Conservation (phyloP, 1,140 invertebrate species). For the Lutraria rhynchaena region DNA sequence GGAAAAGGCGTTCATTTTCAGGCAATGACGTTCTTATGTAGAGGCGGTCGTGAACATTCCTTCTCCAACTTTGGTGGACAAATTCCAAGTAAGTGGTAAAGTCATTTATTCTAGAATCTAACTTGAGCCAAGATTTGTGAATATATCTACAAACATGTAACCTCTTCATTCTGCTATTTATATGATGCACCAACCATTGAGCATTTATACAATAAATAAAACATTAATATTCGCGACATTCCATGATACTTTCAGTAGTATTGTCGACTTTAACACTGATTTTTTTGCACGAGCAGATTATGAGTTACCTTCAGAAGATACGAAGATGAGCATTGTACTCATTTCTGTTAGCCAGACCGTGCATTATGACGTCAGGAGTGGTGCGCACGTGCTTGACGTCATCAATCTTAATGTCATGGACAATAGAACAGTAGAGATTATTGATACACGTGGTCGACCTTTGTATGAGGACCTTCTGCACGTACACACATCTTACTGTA, state of each 20-base stretch:
- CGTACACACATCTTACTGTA: constrained; percentile 39
- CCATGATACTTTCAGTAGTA: too few relatives aligned
- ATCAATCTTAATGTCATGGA: constrained; percentile 23
- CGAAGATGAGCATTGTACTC: not conserved
- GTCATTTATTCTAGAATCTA: not conserved
- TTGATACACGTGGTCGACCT: constrained; percentile 12
- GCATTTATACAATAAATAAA: too few relatives aligned
- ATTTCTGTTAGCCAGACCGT: constrained; percentile 5
- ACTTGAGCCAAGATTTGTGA: not conserved
- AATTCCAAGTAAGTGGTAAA: constrained; percentile 25
- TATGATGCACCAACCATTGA: not conserved
- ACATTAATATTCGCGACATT: too few relatives aligned
- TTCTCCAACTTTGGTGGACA: constrained; percentile 46
- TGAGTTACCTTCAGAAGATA: constrained; percentile 6
- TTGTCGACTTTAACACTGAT: too few relatives aligned
- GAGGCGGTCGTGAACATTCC: constrained; percentile 36
- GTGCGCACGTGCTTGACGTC: constrained; percentile 44
- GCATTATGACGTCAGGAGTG: constrained; percentile 16
- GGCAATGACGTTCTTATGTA: constrained; percentile 43
- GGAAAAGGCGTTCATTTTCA: constrained; percentile 31
- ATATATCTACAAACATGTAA: not conserved
- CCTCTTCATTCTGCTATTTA: not conserved
- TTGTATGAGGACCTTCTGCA: constrained; percentile 9
- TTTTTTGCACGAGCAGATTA: constrained; percentile 20
- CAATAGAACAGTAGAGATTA: constrained; percentile 45